Base-by-base conservation (phyloP, 2,113 vertebrate species). In the Cacatua alba region DNA sequence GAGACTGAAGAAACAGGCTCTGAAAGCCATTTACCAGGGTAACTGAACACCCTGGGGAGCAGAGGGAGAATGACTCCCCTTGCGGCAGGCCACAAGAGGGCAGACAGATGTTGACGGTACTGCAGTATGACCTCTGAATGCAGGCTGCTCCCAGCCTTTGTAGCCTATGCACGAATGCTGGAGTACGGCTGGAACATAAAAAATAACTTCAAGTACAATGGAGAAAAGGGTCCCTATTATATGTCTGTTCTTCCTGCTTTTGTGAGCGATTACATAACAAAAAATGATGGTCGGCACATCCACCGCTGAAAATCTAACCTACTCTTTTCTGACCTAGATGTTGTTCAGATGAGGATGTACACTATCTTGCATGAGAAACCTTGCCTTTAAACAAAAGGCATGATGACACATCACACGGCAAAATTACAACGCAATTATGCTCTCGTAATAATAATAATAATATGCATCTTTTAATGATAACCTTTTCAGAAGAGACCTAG, bases 31-130 rank as follows among this genome's bases (percentile, higher is more conserved):
- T 94, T 82, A 97, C 12, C 13, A 91, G 91, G 85, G 86, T 92
- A 95, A 97, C 95, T 88, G 37, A 94, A 94, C 93, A 85, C 96
- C 78, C 96, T 96, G 75, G 96, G 96, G 95, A 97, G 63, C 75
- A 90, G 86, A 82, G 87, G 82, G 82, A 94, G 87, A 86, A 90
- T 91, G 95, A 82, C 59, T 95, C 91, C 87, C 92, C 52, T 95
- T 97, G 96, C 37, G 62, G 96, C 89, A 95, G 86, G 83, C 96
- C 96, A 79, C 96, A 96, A 76, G 84, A 92, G 93, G 83, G 89
- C 95, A 5, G 48, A 53, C 92, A 81, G 62, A 76, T 94, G 83
- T 75, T 89, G 68, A 62, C n/a, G 86, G 62, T 71, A 43, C 78
- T 2, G 7, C 70, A 69, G 74, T 63, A 53, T 33, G 65, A 84